phyloP scores from a whole-genome alignment of 1,140 invertebrate species.

The Odontomachus brunneus region DNA sequence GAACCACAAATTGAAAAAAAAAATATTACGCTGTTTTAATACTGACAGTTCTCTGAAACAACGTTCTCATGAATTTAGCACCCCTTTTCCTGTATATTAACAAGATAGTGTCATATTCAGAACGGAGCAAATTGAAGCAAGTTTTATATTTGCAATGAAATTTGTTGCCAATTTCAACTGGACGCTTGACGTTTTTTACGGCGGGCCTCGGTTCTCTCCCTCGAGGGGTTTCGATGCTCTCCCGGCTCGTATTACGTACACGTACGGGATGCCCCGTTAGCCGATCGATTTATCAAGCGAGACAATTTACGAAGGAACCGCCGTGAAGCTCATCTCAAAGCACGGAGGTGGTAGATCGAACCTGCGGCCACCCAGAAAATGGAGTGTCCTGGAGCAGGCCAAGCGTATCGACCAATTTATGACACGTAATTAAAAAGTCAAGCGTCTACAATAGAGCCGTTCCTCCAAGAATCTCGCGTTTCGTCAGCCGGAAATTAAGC shows the following conservation, averaged over 20 bases:
- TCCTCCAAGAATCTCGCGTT: conserved; percentile 72
- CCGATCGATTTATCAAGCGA: conserved; percentile 82
- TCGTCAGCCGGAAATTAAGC: conserved; percentile 73
- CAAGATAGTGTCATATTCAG: neutral
- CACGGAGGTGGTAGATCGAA: conserved; percentile 78
- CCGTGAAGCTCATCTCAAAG: conserved; percentile 71
- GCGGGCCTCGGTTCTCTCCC: conserved; percentile 39
- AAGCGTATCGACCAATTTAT: conserved; percentile 82
- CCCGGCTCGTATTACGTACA: conserved; percentile 57
- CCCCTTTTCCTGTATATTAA: neutral
- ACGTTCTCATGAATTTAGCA: neutral
- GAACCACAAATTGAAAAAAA: too few relatives aligned
- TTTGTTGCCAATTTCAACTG: conserved; percentile 31
- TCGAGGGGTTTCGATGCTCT: conserved; percentile 12
- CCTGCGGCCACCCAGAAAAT: conserved; percentile 82
- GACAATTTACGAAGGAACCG: conserved; percentile 79
- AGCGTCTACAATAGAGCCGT: conserved; percentile 72
- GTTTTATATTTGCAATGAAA: conserved; percentile 38
- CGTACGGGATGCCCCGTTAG: conserved; percentile 47
- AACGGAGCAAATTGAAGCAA: neutral
- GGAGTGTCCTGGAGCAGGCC: conserved; percentile 80
- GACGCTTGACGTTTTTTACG: conserved; percentile 14
- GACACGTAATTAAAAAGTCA: conserved; percentile 83
- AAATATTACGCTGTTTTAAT: too few relatives aligned
- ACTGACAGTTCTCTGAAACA: neutral